phyloP scores from a whole-genome alignment of 2,113 vertebrate species.

The Erpornis zantholeuca region DNA sequence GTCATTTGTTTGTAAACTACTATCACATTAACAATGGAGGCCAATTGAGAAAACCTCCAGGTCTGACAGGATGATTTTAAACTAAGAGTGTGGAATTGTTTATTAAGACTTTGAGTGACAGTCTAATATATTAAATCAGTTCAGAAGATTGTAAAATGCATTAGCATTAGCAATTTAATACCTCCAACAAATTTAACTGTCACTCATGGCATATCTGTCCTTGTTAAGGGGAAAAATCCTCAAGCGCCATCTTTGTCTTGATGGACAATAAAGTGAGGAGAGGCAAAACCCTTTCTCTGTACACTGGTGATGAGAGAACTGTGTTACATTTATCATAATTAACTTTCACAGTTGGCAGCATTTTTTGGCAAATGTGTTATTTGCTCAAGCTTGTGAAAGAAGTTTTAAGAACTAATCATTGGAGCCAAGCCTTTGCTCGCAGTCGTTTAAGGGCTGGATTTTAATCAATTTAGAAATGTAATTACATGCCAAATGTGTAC shows the following conservation, averaged over 20 bases:
- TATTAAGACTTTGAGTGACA: slow-evolving; percentile 81
- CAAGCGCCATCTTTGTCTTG: slow-evolving; percentile 51
- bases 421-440: slow-evolving; percentile 40
- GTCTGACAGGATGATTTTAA: slow-evolving; percentile 73
- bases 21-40: slow-evolving; percentile 58
- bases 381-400: slow-evolving; percentile 38
- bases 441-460: slow-evolving; percentile 47
- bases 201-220: slow-evolving; percentile 75
- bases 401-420: slow-evolving; percentile 55
- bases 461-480: slow-evolving; percentile 59
- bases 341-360: slow-evolving; percentile 57
- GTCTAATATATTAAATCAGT: slow-evolving; percentile 81
- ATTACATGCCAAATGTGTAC: slow-evolving; percentile 64
- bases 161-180: slow-evolving; percentile 82
- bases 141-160: slow-evolving; percentile 79
- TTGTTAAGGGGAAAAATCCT: slow-evolving; percentile 60
- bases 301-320: neutral
- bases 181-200: slow-evolving; percentile 81
- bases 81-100: slow-evolving; percentile 71
- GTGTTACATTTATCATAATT: slow-evolving; percentile 69
- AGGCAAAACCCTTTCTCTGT: slow-evolving; percentile 53
- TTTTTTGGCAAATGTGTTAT: slow-evolving; percentile 48
- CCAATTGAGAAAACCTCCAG: slow-evolving; percentile 62
- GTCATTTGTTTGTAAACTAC: slow-evolving; percentile 74
- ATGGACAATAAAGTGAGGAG: slow-evolving; percentile 55